Conservation (phyloP, 92 coral and sea anemone genomes). For the Epizoanthus illoricatus region DNA sequence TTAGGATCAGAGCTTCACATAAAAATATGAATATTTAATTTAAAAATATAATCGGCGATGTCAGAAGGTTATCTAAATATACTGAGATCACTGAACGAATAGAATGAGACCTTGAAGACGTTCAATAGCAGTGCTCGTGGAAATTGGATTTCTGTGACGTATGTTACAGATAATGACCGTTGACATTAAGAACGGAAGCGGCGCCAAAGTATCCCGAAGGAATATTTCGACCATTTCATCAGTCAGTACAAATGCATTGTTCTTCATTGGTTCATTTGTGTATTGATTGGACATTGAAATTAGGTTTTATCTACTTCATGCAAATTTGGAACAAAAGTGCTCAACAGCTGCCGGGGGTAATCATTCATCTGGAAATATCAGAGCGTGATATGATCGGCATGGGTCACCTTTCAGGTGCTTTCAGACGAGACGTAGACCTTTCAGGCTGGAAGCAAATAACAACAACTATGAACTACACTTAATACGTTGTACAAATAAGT, state of each 20-base stretch:
- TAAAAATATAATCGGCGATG: background rate
- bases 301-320: constrained; percentile 5
- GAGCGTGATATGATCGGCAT: background rate
- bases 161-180: background rate
- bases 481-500: background rate
- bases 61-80: constrained; percentile 12
- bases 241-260: background rate
- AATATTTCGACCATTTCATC: background rate
- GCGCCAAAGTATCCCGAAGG: background rate
- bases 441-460: background rate
- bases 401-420: background rate
- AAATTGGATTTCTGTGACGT: constrained; percentile 9
- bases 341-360: constrained; percentile 17
- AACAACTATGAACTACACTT: background rate
- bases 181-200: constrained; percentile 7
- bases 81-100: background rate
- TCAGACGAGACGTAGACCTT: no score
- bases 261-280: constrained; percentile 29
- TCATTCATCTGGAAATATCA: constrained; percentile 9
- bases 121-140: constrained; percentile 7
- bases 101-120: background rate
- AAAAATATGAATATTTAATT: background rate
- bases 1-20: background rate
- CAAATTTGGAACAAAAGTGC: constrained; percentile 26
- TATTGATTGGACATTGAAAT: background rate